Base-by-base conservation (phyloP, 2,888 invertebrate genomes). In the Molanna angustata region DNA sequence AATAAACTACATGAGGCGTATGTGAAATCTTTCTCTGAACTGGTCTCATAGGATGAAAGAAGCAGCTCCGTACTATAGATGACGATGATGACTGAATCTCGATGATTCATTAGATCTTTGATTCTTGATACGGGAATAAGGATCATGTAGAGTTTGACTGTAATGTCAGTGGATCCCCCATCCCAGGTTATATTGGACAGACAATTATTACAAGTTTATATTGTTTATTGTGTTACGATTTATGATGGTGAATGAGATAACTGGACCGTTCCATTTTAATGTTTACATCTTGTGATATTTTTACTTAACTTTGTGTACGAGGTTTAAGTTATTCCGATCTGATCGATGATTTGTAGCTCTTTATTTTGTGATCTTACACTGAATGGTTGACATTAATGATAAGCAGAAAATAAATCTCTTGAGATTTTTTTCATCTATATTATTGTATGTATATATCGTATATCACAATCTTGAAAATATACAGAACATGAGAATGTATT, bases 1-100 rank as follows among this genome's bases (percentile, higher is more conserved):
- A 86, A 85, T 66, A 92, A 90, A 70, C 76, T 95, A 58, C 94
- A 95, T 67, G 92, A 94, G 73, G 94, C 92, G 49, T 95, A 95
- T 68, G 86, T 94, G 14, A 90, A 91, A 72, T 89, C 90, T 22
- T 87, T 90, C 65, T 80, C 86, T 66, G 87, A 88, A 58, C 72
- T 77, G 62, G 70, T 78, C 11, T 75, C 76, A 44, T 77, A 74
- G 56, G 39, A 48, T 14, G 27, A 16, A 31, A 42, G 18, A n/a
- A n/a, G n/a, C n/a, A n/a, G n/a, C n/a, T n/a, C n/a, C n/a, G n/a
- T n/a, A n/a, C n/a, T n/a, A n/a, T n/a, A n/a, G n/a, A n/a, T n/a
- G n/a, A n/a, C n/a, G n/a, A n/a, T n/a, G n/a, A n/a, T n/a, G n/a
- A n/a, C n/a, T n/a, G n/a, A n/a, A n/a, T n/a, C n/a, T n/a, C n/a